A percentile compares a stretch with the other conserved stretches of the same genome.
Evolutionary conservation across 2,797 vertebrate genomes (phyloP).

Genomic region (Rhynchonycteris naso): DNA sequence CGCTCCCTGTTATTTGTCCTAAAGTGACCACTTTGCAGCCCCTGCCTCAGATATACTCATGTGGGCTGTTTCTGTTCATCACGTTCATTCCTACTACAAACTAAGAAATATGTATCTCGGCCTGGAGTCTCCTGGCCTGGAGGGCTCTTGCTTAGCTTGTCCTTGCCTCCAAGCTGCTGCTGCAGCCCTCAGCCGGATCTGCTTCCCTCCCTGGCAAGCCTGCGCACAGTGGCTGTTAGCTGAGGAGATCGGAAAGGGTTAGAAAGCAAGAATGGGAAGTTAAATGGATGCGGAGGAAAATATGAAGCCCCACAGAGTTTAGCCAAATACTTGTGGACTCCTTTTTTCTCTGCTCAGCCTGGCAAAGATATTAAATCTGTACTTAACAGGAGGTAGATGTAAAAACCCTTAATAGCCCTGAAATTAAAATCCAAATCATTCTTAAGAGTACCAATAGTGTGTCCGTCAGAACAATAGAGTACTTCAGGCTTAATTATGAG

Average conservation of each 20-base stretch:
- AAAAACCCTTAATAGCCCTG: constrained; percentile 50
- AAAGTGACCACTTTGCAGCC: background rate
- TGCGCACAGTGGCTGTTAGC: background rate
- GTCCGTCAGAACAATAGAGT: constrained; percentile 52
- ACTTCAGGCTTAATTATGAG: constrained; percentile 38
- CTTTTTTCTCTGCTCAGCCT: background rate
- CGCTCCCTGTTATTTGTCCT: background rate
- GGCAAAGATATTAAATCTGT: constrained; percentile 9
- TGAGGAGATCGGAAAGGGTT: background rate
- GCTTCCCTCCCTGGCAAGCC: background rate
- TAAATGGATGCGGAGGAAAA: background rate
- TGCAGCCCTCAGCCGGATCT: background rate
- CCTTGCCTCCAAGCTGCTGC: background rate
- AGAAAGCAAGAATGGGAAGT: constrained; percentile 28
- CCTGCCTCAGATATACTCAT: background rate
- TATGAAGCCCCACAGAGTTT: background rate
- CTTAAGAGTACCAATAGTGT: constrained; percentile 41
- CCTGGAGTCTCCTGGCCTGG: background rate
- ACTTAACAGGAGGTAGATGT: constrained; percentile 57
- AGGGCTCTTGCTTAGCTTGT: background rate
- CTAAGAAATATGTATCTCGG: background rate
- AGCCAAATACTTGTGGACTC: background rate
- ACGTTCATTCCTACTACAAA: background rate
- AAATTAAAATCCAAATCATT: constrained; percentile 70
- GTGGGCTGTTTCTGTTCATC: background rate